Base-by-base conservation (phyloP, 1,140 invertebrate species). In the Hylaeus anthracinus region DNA sequence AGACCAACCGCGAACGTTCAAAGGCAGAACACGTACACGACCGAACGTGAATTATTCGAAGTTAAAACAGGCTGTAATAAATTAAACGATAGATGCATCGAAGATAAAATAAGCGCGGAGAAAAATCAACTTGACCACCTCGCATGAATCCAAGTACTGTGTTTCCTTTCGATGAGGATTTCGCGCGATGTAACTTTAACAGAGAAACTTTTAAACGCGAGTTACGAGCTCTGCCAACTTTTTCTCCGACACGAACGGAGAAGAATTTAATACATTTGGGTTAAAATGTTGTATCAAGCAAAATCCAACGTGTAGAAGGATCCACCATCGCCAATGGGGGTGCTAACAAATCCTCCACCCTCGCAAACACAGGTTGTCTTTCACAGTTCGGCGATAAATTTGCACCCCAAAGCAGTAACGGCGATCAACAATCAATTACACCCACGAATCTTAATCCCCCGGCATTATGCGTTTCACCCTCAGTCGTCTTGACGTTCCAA, bases 371-470 rank as follows among this genome's bases (percentile, higher is more conserved):
- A 2, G 6, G 37, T 6, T 6, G 58, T 60, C n/a, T 26, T 65
- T 51, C 56, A 26, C 6, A 26, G 56, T 58, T n/a, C 15, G 41
- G 48, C 67, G 39, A 45, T 78, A 70, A 41, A 71, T 63, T 63
- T 43, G 56, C 75, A 15, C 37, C 37, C 41, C 45, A 0, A n/a
- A 45, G 15, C 39, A 66, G 63, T 51, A 26, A 12, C 58, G n/a
- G 45, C 61, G 77, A 73, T 79, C 77, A 65, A 56, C 77, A 66
- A 73, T 73, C 77, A 79, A 73, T 79, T 79, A 79, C 71, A 65
- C 14, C 61, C 70, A 51, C 51, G 61, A 78, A 73, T 73, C 61
- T 65, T 72, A 79, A 79, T 79, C 70, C 61, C 1, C n/a, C 1
- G 53, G 41, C 77, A 39, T 72, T 65, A 56, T 26, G 66, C 39